These are phyloP conservation scores for Siphonodentalium dalli DNA, from an alignment of 2,888 invertebrate species.

Conservation along the genomic window DNA sequence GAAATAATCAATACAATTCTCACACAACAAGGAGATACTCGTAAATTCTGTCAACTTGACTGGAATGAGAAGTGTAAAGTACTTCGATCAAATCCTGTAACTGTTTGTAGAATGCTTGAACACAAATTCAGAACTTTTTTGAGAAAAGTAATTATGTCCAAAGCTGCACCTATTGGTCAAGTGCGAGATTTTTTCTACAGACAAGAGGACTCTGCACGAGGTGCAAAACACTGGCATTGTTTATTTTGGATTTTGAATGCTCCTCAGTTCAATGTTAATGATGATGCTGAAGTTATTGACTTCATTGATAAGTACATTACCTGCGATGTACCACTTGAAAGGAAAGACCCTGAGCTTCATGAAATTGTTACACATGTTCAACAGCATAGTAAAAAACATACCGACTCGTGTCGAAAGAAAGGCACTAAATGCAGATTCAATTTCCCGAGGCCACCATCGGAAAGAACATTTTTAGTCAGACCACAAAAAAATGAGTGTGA, in stretches of 20 bases:
- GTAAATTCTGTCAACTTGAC: conserved; percentile 3
- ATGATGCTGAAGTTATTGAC: not conserved
- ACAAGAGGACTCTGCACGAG: conserved; percentile 4
- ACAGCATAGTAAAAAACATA: conserved; percentile 26
- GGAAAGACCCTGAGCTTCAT: conserved; percentile 11
- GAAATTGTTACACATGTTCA: conserved; percentile 22
- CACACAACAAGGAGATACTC: conserved; percentile 1
- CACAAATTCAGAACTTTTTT: conserved; percentile 10
- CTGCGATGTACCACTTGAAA: conserved; percentile 12
- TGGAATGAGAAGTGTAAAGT: conserved; percentile 16
- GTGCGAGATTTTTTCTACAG: conserved; percentile 5
- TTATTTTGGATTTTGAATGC: conserved; percentile 12
- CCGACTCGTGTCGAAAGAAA: conserved; percentile 22
- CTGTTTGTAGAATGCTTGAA: conserved; percentile 16
- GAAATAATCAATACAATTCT: conserved; percentile 9
- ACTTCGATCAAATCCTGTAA: conserved; percentile 15
- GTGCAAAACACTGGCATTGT: conserved; percentile 8
- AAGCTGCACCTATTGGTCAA: conserved; percentile 6
- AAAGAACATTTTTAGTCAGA: no score
- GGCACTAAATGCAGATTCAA: conserved; percentile 23
- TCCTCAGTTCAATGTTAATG: not conserved
- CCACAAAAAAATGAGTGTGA: no score
- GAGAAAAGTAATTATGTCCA: conserved; percentile 6
- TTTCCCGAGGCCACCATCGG: conserved; percentile 26
- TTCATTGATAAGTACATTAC: conserved; percentile 19